These are phyloP conservation scores for Caenorhabditis elegans DNA, from an alignment of 1,140 invertebrate species.

Conservation along the genomic window DNA sequence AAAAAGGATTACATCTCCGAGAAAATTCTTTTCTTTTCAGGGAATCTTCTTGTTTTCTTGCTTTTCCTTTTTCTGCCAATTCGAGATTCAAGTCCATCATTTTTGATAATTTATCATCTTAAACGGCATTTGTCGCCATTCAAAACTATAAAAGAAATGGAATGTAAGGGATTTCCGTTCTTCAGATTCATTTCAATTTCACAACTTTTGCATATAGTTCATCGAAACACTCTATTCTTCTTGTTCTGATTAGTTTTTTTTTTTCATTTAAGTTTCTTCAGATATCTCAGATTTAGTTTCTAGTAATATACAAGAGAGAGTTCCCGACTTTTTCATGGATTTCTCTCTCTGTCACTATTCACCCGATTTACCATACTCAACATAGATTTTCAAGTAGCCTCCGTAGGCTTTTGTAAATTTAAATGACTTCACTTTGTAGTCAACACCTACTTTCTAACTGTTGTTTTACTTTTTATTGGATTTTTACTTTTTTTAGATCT, in stretches of 20 bases:
- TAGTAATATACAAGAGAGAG: too few species aligned
- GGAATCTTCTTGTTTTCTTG: not conserved
- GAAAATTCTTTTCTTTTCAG: not conserved
- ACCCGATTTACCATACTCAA: not conserved
- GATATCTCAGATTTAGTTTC: too few species aligned
- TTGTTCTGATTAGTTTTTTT: too few species aligned
- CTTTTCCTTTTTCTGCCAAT: not conserved
- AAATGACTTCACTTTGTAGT: too few species aligned
- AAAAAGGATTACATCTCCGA: constrained; percentile 13
- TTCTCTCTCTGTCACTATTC: not conserved
- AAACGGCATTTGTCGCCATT: not conserved
- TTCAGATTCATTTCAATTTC: not conserved
- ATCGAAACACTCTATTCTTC: not conserved
- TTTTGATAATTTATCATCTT: not conserved
- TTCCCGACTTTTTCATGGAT: too few species aligned
- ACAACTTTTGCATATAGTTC: not conserved
- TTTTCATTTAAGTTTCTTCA: too few species aligned
- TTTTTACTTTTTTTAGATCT: not conserved
- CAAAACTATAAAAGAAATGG: not conserved
- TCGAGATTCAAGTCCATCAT: not conserved
- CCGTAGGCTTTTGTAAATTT: not conserved
- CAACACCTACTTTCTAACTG: not conserved
- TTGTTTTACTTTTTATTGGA: not conserved
- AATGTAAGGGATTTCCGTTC: not conserved
- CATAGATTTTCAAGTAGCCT: constrained; percentile 20